Base-by-base conservation (phyloP, 2,797 vertebrate species). In the Danio aesculapii region DNA sequence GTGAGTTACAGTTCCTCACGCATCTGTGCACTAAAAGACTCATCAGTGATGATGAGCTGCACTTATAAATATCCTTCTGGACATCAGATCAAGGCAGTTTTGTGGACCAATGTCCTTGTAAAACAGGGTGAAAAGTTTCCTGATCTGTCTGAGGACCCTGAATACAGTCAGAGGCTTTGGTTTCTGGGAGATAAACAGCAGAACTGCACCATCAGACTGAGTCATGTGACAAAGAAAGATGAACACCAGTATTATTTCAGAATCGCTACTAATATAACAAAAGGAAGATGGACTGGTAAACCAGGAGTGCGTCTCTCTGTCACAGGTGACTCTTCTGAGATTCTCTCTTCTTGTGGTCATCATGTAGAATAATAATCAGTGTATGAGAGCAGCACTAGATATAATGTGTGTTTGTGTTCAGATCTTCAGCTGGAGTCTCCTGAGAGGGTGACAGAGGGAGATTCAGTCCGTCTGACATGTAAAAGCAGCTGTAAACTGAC, bases 1-100 rank as follows among this genome's bases (percentile, higher is more conserved):
- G 67, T 83, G 21, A 21, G 1, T 41, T 87, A 87, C 64, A 52
- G 39, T 46, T 8, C 1, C 5, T 10, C 30, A 30, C 30, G 16
- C 10, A 57, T 82, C 70, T 86, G 87, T 77, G 80, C 74, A 16
- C 21, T 79, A 30, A 70, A 76, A 39, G 52, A 82, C 7, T 81
- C 82, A 70, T 69, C 80, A 50, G 85, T 86, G 55, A 68, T 39
- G 6, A 79, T 88, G 71, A 44, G 0, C 17, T 86, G 82, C 82
- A 10, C 1, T 44, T 81, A 9, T 14, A 2, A 0, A 4, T 0
- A 41, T 1, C 0, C 8, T 3, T 17, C 73, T 17, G 4, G 0
- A 3, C 5, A 14, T 30, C 30, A 30, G 30, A 30, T 30, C 30
- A 30, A 1, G 30, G 3, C 1, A 0, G 14, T n/a, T 19, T 79